Percentiles rank a stretch among this genome's conserved stretches.
Conservation (phyloP, 1,140 invertebrate genomes). For the Scaptomyza graminum region DNA sequence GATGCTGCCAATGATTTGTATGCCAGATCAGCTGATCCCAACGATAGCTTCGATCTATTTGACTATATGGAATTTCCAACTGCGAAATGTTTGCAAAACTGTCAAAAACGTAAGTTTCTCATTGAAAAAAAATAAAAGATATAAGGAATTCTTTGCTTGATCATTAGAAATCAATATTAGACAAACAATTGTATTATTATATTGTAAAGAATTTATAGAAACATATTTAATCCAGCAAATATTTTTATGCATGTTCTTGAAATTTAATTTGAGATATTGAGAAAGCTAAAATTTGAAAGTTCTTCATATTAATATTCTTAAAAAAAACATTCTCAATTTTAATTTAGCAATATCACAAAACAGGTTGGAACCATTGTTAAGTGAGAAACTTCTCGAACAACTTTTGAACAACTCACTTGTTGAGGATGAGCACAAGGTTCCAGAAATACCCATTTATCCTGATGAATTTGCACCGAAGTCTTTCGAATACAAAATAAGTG, state of each 20-base stretch:
- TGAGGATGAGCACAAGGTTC: background rate
- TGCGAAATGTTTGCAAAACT: conserved; percentile 25
- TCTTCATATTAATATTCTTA: background rate
- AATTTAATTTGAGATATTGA: too few relatives aligned
- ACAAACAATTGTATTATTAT: too few relatives aligned
- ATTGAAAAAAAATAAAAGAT: background rate
- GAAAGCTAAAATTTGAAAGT: too few relatives aligned
- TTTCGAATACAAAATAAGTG: background rate
- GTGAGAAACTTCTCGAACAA: conserved; percentile 10
- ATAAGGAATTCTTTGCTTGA: too few relatives aligned
- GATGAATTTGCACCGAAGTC: background rate
- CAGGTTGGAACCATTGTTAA: conserved; percentile 6
- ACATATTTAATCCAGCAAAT: too few relatives aligned
- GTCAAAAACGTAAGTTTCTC: conserved; percentile 26
- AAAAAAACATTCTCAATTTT: background rate
- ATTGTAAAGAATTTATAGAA: too few relatives aligned
- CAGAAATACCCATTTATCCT: background rate
- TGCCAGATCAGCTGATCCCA: conserved; percentile 6
- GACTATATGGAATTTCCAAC: conserved; percentile 42
- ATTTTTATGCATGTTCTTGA: too few relatives aligned
- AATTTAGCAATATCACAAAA: background rate
- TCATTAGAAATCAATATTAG: too few relatives aligned
- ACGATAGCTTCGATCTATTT: conserved; percentile 16
- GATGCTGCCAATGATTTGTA: conserved; percentile 7
- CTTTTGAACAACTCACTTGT: background rate